These are phyloP conservation scores for Phalacrocorax brasilianus DNA, from an alignment of 2,113 vertebrate genomes.

Conservation along the genomic window DNA sequence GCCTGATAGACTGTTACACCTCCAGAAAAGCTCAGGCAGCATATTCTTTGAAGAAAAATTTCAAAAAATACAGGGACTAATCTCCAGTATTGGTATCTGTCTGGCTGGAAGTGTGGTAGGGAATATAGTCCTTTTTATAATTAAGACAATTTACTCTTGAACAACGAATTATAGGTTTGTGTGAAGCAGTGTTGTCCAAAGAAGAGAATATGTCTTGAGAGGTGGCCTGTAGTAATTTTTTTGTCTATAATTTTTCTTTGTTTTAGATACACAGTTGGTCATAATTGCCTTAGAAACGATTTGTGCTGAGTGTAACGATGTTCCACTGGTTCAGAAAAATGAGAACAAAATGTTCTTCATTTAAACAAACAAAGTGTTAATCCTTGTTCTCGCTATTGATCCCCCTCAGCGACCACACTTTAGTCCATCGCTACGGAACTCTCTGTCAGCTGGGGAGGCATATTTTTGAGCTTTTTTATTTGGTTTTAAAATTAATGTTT, in stretches of 20 bases:
- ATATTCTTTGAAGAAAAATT: background rate
- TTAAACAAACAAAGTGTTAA: constrained; percentile 21
- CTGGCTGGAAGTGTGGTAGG: background rate
- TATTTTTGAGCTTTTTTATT: constrained; percentile 10
- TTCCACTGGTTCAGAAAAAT: background rate
- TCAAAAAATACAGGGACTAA: background rate
- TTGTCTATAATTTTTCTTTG: background rate
- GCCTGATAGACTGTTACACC: background rate
- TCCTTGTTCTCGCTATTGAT: constrained; percentile 5
- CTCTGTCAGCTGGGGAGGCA: constrained; percentile 20
- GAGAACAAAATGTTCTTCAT: constrained; percentile 15
- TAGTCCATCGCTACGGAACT: background rate
- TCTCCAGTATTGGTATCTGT: background rate
- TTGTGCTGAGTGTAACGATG: background rate
- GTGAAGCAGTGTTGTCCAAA: background rate
- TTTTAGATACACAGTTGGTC: background rate
- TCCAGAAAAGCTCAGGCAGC: background rate
- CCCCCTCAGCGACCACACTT: background rate
- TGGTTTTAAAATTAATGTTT: constrained; percentile 26
- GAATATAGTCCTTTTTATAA: background rate
- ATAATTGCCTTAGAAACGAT: background rate
- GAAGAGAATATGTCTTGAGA: background rate
- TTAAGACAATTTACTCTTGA: background rate
- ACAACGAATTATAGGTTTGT: background rate
- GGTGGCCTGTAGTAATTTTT: background rate